Percentiles rank a stretch among this genome's conserved stretches.
Evolutionary conservation across 2,888 invertebrate species (phyloP).

Genomic region (Eumacrocentrus americanus): DNA sequence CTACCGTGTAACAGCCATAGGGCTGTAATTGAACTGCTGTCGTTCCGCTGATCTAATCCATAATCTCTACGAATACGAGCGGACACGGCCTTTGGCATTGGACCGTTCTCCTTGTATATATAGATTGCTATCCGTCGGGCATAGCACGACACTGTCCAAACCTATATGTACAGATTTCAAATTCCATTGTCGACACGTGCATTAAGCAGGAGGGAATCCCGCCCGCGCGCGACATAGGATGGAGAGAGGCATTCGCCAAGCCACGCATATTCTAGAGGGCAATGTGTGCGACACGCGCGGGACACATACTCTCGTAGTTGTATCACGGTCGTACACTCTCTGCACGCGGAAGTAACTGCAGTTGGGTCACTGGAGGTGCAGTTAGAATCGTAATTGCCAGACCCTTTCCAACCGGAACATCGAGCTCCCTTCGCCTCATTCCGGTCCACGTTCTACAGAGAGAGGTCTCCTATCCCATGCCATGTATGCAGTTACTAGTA

Average conservation of each 20-base stretch:
- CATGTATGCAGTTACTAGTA: constrained; percentile 3
- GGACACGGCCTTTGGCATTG: too few relatives aligned
- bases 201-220: constrained; percentile 31
- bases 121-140: too few relatives aligned
- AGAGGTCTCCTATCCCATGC: constrained; percentile 13
- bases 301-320: constrained; percentile 1
- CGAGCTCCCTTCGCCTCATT: constrained; percentile 20
- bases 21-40: too few relatives aligned
- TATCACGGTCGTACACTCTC: constrained; percentile 16
- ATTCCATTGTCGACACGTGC: constrained; percentile 39
- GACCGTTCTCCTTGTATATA: too few relatives aligned
- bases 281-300: neutral
- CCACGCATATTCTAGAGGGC: constrained; percentile 22
- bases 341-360: constrained; percentile 32
- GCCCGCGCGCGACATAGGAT: neutral
- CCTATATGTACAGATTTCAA: constrained; percentile 35
- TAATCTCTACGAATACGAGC: too few relatives aligned
- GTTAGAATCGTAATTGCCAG: constrained; percentile 39
- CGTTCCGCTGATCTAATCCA: too few relatives aligned
- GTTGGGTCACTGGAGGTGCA: constrained; percentile 29
- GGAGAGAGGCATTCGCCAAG: constrained; percentile 1
- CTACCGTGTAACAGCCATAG: too few relatives aligned
- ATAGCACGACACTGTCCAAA: too few relatives aligned
- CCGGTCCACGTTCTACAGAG: constrained; percentile 15
- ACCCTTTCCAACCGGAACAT: constrained; percentile 33